These are phyloP conservation scores for Druceiella hillmani DNA, from an alignment of 2,888 invertebrate species.

Conservation along the genomic window DNA sequence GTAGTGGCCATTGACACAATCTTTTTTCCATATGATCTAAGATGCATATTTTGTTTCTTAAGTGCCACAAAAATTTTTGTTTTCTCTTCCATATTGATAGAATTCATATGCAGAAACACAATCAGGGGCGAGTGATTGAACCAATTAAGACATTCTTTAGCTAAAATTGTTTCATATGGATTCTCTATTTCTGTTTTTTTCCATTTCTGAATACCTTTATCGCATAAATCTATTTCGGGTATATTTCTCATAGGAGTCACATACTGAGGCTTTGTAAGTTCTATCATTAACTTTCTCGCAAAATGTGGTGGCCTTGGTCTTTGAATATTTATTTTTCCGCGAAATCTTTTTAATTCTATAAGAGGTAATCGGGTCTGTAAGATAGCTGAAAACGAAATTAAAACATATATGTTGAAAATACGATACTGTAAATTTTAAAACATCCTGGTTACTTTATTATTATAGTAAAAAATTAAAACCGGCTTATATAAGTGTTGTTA, in stretches of 20 bases:
- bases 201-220: slow-evolving; percentile 30
- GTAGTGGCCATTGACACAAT: slow-evolving; percentile 62
- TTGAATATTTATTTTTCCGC: slow-evolving; percentile 74
- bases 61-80: slow-evolving; percentile 59
- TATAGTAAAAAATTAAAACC: too few species aligned
- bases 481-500: too few species aligned
- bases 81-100: slow-evolving; percentile 59
- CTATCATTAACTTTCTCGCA: slow-evolving; percentile 58
- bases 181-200: slow-evolving; percentile 46
- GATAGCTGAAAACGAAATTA: slow-evolving; percentile 34
- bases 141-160: slow-evolving; percentile 64
- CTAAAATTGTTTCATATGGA: slow-evolving; percentile 67
- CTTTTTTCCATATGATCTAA: slow-evolving; percentile 60
- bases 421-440: too few species aligned
- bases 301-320: slow-evolving; percentile 67
- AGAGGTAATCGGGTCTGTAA: slow-evolving; percentile 39
- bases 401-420: background rate
- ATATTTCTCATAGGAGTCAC: slow-evolving; percentile 39
- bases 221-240: slow-evolving; percentile 50
- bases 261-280: slow-evolving; percentile 60
- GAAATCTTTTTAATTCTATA: slow-evolving; percentile 58
- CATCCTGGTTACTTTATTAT: too few species aligned
- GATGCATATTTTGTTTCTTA: slow-evolving; percentile 61
- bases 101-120: slow-evolving; percentile 66
- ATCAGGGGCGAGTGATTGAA: slow-evolving; percentile 67